Base-by-base conservation (phyloP, 2,113 vertebrate genomes). In the Asarcornis scutulata region DNA sequence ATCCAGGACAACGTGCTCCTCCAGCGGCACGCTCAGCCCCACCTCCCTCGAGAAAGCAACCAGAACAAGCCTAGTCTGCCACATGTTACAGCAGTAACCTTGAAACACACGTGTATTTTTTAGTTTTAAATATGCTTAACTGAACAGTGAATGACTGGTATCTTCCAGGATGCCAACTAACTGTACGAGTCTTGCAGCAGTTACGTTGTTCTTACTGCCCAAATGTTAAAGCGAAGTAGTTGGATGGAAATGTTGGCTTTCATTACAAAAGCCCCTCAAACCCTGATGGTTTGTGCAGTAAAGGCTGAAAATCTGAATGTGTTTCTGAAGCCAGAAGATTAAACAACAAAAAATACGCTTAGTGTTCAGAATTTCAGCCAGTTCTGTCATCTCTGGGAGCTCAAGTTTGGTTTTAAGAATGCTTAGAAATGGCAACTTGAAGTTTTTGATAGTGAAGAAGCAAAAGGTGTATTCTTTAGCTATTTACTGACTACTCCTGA, bases 401-500 rank as follows among this genome's bases (percentile, higher is more conserved):
- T 68, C 10, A 32, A 3, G 14, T 15, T 77, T 31, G 44, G 9
- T 82, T 72, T 13, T 52, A 6, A 75, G 38, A 63, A 25, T 3
- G 13, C 22, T 21, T 4, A 38, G 22, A 29, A 8, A 3, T 0
- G 32, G 32, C 23, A 73, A 71, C 3, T 27, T 17, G 26, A 4
- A 8, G 3, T 1, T 50, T 7, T 0, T 0, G 29, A 58, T 0
- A 13, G 7, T 12, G 3, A 31, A 73, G 86, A 78, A 58, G 6
- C 13, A 72, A 52, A 67, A 1, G 0, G 18, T 17, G 58, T 11
- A 13, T 38, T 16, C 16, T 69, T 66, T 22, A 66, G 17, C 8
- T 6, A 7, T 36, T 23, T 25, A 50, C 22, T 50, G 22, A 15
- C 27, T 44, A 31, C 13, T 55, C 11, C 9, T 11, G 32, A 50